Conservation (phyloP, 2,797 vertebrate species). For the Cynopterus sphinx region DNA sequence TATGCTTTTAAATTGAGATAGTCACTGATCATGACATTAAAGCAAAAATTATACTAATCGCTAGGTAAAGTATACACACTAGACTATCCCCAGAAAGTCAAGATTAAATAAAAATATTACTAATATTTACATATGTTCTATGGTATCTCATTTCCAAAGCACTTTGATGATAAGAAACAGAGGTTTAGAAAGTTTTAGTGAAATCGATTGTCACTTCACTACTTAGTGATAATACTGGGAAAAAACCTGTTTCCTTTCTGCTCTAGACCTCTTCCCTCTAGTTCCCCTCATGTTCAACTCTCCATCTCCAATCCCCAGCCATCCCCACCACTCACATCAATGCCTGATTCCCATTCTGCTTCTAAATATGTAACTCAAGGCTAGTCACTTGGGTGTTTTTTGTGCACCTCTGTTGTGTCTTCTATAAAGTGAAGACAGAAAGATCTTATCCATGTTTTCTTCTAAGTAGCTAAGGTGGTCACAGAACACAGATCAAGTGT, state of each 20-base stretch:
- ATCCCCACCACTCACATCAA: not conserved
- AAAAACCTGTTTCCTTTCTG: not conserved
- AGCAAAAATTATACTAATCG: not conserved
- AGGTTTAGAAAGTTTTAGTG: not conserved
- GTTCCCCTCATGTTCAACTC: rapidly evolving
- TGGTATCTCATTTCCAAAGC: not conserved
- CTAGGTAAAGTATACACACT: not conserved
- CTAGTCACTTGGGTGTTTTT: too few relatives aligned
- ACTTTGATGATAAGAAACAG: not conserved
- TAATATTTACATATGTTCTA: not conserved
- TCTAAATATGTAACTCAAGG: not conserved
- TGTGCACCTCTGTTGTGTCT: not conserved
- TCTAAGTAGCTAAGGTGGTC: not conserved
- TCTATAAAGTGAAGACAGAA: not conserved
- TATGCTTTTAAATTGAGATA: not conserved
- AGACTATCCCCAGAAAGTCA: not conserved
- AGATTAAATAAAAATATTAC: not conserved
- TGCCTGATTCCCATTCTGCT: not conserved
- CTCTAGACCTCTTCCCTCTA: not conserved
- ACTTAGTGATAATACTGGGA: not conserved
- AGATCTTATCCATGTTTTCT: not conserved
- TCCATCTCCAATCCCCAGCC: not conserved
- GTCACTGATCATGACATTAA: not conserved
- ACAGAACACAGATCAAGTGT: not conserved
- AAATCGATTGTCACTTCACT: not conserved